Base-by-base conservation (phyloP, 2,797 vertebrate genomes). In the Enoplosus armatus region DNA sequence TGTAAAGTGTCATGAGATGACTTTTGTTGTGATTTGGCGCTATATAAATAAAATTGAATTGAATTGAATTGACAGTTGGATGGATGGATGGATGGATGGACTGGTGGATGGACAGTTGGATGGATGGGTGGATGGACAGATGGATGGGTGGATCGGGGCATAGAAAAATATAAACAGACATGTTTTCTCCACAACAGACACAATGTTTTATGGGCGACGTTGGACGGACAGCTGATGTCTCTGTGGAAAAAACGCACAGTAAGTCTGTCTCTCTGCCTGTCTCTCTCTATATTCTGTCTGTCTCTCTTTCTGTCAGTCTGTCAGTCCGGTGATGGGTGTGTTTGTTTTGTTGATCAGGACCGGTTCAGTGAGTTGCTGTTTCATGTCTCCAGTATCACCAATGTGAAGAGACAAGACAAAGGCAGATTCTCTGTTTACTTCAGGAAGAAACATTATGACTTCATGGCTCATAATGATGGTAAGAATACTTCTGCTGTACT, bases 171-270 rank as follows among this genome's bases (percentile, higher is more conserved):
- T 33, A 5, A 35, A 70, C 15, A 6, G 5, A 33, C 15, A 33
- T 39, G 0, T 59, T 22, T 33, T 77, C 8, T 72, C 43, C 88
- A 29, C 54, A 39, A 60, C 59, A 96, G 95, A 72, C 87, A 95
- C 81, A 94, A 77, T 51, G 95, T 96, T 29, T 75, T 96, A 39
- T 96, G 95, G 95, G 90, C 84, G 0, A 93, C 84, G 0, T 35
- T 96, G 70, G 95, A 96, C 1, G 95, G 95, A 54, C 90, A 95
- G 70, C 75, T 94, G 67, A 93, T 96, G 92, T 93, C 90, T 72
- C 79, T 96, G 67, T 95, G 94, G 92, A 96, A 96, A 50, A 96
- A 95, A 74, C 94, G 95, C 2, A 90, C 92, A 6, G 95, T 96
- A 72, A 94, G 94, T 89, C 14, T 3, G 2, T 27, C 29, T 50